A percentile compares a stretch with the other conserved stretches of the same genome.
Conservation (phyloP, 2,888 invertebrate species). For the Hylaea fasciaria region DNA sequence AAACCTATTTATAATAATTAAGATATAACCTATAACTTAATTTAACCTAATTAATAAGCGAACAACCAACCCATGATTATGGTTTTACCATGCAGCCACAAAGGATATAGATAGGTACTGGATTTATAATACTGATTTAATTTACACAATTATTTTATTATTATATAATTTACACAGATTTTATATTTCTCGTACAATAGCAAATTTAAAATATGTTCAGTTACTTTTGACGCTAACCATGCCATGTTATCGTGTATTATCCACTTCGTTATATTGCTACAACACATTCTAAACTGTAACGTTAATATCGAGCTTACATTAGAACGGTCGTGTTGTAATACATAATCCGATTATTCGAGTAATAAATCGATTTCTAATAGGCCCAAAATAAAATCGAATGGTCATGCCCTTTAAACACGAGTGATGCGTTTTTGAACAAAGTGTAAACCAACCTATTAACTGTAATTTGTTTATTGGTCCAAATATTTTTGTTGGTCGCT, state of each 20-base stretch:
- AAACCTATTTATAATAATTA: too few relatives aligned
- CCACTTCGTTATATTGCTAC: slow-evolving; percentile 8
- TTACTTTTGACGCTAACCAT: too few relatives aligned
- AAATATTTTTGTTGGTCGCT: neutral
- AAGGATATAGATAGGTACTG: too few relatives aligned
- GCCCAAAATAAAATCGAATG: slow-evolving; percentile 29
- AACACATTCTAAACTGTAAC: slow-evolving; percentile 10
- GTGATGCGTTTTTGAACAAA: slow-evolving; percentile 23
- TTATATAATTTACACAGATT: too few relatives aligned
- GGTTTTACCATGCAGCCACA: too few relatives aligned
- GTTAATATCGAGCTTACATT: slow-evolving; percentile 22
- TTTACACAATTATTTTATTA: too few relatives aligned
- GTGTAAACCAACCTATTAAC: slow-evolving; percentile 24
- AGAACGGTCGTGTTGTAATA: slow-evolving; percentile 21
- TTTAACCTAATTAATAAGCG: too few relatives aligned
- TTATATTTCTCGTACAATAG: too few relatives aligned
- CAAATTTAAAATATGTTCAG: too few relatives aligned
- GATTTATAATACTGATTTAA: too few relatives aligned
- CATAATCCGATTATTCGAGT: slow-evolving; percentile 31
- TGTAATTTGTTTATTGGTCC: neutral
- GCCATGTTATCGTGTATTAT: neutral
- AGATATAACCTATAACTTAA: too few relatives aligned
- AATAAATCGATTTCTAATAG: slow-evolving; percentile 34
- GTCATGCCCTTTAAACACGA: slow-evolving; percentile 29
- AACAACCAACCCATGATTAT: too few relatives aligned